A percentile compares a stretch with the other conserved stretches of the same genome.
These are phyloP conservation scores for Aspidoscelis tigris DNA, from an alignment of 2,113 vertebrate genomes.

Conservation along the genomic window DNA sequence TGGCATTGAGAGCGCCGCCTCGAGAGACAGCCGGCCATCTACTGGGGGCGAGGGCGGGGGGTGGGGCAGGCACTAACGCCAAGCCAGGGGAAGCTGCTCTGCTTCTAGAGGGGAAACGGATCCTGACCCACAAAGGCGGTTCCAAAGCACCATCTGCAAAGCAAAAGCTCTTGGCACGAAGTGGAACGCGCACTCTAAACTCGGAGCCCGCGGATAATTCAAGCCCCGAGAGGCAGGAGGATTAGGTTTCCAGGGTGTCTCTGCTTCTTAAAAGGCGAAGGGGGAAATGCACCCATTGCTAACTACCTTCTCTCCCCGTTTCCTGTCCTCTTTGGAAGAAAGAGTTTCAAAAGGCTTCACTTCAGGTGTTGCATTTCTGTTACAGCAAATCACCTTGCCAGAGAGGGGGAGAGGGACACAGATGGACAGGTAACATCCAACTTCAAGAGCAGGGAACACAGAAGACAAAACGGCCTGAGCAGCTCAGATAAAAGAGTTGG, in stretches of 20 bases:
- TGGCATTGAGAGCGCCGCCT: no score
- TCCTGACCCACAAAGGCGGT: not conserved
- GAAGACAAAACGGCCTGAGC: conserved; percentile 61
- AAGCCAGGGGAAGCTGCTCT: not conserved
- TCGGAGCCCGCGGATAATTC: conserved; percentile 25
- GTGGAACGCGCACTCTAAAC: conserved; percentile 38
- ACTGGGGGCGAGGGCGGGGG: no score
- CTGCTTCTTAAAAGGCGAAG: conserved; percentile 20
- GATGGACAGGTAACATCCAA: conserved; percentile 58
- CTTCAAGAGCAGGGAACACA: conserved; percentile 60
- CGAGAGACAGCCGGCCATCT: no score
- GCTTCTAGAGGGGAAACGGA: not conserved
- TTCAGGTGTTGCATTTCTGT: conserved; percentile 40
- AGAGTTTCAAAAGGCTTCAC: conserved; percentile 10
- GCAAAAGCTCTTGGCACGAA: not conserved
- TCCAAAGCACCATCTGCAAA: not conserved
- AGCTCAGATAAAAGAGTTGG: conserved; percentile 49
- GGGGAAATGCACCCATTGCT: not conserved
- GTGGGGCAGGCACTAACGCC: conserved; percentile 6
- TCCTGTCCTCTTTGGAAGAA: conserved; percentile 8
- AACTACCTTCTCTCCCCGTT: not conserved
- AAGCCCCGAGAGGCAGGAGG: not conserved
- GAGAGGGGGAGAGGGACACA: not conserved
- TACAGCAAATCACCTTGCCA: conserved; percentile 30
- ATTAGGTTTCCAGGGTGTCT: conserved; percentile 15